Evolutionary conservation across 2,888 invertebrate species (phyloP).

Genomic region (Slavum lentiscoides): DNA sequence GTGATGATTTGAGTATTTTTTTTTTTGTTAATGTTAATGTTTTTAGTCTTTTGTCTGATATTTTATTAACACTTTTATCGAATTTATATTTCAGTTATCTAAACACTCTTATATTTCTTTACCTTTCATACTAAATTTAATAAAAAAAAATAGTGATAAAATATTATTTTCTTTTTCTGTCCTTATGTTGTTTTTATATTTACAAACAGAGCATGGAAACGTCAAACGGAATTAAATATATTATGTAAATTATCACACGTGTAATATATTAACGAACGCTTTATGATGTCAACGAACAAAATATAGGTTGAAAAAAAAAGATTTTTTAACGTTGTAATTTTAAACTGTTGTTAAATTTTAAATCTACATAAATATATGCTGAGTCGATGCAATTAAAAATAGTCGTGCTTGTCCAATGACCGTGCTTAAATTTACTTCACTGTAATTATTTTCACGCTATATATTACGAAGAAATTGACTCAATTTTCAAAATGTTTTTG

Average conservation of each 20-base stretch:
- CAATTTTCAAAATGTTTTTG: background rate
- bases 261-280: background rate
- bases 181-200: background rate
- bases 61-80: too few relatives aligned
- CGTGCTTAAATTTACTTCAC: background rate
- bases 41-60: too few relatives aligned
- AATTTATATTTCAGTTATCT: too few relatives aligned
- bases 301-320: conserved; percentile 14
- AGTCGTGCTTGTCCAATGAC: background rate
- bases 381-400: background rate
- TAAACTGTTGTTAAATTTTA: conserved; percentile 2
- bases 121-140: too few relatives aligned
- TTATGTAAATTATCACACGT: conserved; percentile 16
- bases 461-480: background rate
- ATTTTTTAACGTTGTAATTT: conserved; percentile 4
- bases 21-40: too few relatives aligned
- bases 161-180: background rate
- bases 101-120: too few relatives aligned
- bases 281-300: conserved; percentile 5
- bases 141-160: background rate
- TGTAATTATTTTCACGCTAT: conserved; percentile 6
- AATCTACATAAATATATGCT: background rate
- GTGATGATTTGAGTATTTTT: too few relatives aligned
- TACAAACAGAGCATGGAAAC: conserved; percentile 15
- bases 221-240: background rate